Percentiles rank a stretch among this genome's conserved stretches.
Evolutionary conservation across 2,888 invertebrate genomes (phyloP).

Genomic region (Tortricodes alternella): DNA sequence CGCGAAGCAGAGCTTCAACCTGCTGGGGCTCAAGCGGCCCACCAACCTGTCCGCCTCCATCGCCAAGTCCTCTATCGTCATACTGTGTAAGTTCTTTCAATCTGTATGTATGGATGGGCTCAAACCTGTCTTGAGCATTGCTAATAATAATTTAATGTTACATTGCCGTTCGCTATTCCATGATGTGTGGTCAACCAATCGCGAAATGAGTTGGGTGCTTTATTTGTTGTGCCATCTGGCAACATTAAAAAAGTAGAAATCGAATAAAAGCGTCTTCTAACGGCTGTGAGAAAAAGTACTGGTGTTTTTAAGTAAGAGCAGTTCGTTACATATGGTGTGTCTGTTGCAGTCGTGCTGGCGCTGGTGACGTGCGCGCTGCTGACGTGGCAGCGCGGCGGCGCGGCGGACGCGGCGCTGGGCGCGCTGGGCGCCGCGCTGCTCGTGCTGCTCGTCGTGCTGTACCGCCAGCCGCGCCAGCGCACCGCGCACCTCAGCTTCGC

Average conservation of each 20-base stretch:
- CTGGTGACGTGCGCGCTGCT: constrained; percentile 77
- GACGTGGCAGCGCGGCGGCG: constrained; percentile 58
- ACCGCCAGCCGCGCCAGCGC: constrained; percentile 86
- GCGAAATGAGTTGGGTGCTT: too few species aligned
- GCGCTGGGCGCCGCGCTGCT: constrained; percentile 78
- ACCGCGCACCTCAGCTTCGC: constrained; percentile 85
- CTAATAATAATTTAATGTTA: too few species aligned
- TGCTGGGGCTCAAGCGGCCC: constrained; percentile 87
- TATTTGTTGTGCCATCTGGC: too few species aligned
- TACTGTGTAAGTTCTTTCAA: constrained; percentile 57
- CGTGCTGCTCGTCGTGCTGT: constrained; percentile 83
- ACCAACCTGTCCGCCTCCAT: constrained; percentile 84
- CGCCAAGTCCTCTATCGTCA: constrained; percentile 81
- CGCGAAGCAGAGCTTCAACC: constrained; percentile 86
- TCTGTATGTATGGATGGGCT: too few species aligned
- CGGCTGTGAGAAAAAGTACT: too few species aligned
- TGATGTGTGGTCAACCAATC: too few species aligned
- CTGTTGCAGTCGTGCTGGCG: constrained; percentile 78
- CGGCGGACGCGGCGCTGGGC: constrained; percentile 62
- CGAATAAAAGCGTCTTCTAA: too few species aligned
- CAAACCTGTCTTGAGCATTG: too few species aligned
- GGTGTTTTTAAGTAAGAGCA: too few species aligned
- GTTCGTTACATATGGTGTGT: too few species aligned
- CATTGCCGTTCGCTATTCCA: too few species aligned
- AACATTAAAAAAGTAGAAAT: too few species aligned